Base-by-base conservation (phyloP, 2,888 invertebrate genomes). In the Cosmia trapezina region DNA sequence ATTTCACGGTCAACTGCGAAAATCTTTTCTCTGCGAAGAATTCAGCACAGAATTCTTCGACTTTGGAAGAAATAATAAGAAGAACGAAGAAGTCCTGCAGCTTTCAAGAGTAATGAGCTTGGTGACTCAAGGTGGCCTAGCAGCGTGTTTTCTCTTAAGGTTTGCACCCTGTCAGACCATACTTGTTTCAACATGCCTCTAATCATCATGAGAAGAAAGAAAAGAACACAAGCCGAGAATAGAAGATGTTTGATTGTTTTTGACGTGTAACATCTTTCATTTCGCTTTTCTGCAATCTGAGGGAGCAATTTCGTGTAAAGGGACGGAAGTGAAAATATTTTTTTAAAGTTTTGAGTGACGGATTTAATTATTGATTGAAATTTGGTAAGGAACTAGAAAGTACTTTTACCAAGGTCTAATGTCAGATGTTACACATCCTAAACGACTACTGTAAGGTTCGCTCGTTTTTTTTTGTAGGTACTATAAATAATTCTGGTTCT, bases 81-180 rank as follows among this genome's bases (percentile, higher is more conserved):
- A 47, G 7, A 8, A 28, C 19, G 63, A 53, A 56, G 60, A 43
- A 37, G 33, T 0, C 17, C 11, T 63, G 12, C 4, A 22, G 17
- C 28, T 14, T 22, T 41, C 28, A 47, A 61, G 74, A 79, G 74
- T 64, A n/a, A 66, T 76, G 87, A 93, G 91, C 88, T 86, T 87
- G 95, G 93, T 96, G 94, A 91, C 82, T 88, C 96, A 96, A 96
- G 96, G 96, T 96, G 96, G 96, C 96, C 96, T 96, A 93, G 96
- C 96, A 96, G 96, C 94, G 96, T 96, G 96, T 96, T 96, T 95
- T 96, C 95, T 91, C 84, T 59, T 93, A 94, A 94, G 93, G 93
- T 92, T 95, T 95, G 96, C 96, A 96, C 96, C 96, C 96, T 96
- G 96, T 96, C 96, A 96, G 96, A 96, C 96, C 96, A 96, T 96